Percentiles rank a stretch among this genome's conserved stretches.
Conservation (phyloP, 2,113 vertebrate species). For the Bubalus kerabau region DNA sequence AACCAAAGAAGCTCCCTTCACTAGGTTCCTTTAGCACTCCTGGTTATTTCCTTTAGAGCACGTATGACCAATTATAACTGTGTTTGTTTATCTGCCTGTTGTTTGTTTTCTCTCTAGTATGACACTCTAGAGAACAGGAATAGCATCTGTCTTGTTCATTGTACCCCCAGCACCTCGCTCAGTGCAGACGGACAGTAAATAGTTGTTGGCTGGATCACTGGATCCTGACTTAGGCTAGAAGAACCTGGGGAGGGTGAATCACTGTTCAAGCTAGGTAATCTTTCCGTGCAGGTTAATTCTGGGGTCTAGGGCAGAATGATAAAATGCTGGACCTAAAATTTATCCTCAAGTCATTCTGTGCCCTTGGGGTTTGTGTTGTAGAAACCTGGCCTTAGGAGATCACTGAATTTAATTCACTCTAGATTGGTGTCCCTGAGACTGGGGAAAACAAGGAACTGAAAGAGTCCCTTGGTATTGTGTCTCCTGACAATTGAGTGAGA, state of each 20-base stretch:
- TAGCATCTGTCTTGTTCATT: not conserved
- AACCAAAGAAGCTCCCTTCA: not conserved
- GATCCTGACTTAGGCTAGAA: not conserved
- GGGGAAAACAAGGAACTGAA: not conserved
- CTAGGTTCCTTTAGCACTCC: not conserved
- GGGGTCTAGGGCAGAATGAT: not conserved
- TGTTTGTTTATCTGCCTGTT: not conserved
- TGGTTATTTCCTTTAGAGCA: not conserved
- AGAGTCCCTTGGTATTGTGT: not conserved
- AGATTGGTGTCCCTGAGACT: not conserved
- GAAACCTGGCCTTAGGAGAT: not conserved
- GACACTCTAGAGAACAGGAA: not conserved
- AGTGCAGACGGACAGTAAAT: not conserved
- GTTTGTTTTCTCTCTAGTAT: not conserved
- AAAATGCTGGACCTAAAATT: not conserved
- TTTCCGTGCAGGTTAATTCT: not conserved
- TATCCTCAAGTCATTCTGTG: not conserved
- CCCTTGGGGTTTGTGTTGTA: not conserved
- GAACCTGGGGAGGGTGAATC: not conserved
- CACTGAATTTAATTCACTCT: not conserved
- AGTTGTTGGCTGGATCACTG: not conserved
- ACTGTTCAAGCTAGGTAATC: rapidly evolving
- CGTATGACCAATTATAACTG: rapidly evolving
- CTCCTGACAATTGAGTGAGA: not conserved
- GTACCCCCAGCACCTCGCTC: not conserved